Base-by-base conservation (phyloP, 1,140 invertebrate genomes). In the Drosophila lacertosa region DNA sequence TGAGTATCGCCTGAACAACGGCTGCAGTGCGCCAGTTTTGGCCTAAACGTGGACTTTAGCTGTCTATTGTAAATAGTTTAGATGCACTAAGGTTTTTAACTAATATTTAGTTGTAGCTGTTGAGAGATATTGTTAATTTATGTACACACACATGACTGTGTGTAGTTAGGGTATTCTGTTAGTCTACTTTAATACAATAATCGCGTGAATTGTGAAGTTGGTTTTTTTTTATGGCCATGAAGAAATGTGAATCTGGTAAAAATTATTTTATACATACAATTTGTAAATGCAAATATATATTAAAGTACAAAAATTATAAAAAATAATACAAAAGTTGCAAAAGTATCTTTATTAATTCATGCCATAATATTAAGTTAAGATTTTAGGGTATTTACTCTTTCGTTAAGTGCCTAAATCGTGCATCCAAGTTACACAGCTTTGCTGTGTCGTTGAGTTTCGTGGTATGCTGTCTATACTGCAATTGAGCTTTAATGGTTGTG, bases 1-100 rank as follows among this genome's bases (percentile, higher is more conserved):
- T 2, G 95, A 97, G 81, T 97, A 96, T 86, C 93, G 96, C 53
- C 94, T 97, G 92, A 95, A 96, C 90, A 95, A 97, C 86, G 95
- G 95, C 39, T 97, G 96, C 92, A 93, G 92, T 20, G 93, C 92
- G 20, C 94, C 83, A 2, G 42, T 83, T 11, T 47, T 84, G 1
- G 54, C 78, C 24, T 88, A 57, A 86, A 58, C 18, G n/a, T 7
- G 18, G 42, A 51, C 58, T 74, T 39, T 37, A 63, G 16, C 50
- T 13, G 54, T 70, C 40, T 67, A 81, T 70, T 86, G 74, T 82
- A 84, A 20, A 84, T 77, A 81, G 55, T 73, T 47, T 75, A 66
- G 59, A 48, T 64, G 33, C 66, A 39, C 39, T 71, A 65, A 51
- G 42, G 10, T 67, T 67, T 71, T 67, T 71, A 86, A 86, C 81